Percentiles rank a stretch among this genome's conserved stretches.
Evolutionary conservation across 92 coral and sea anemone genomes (phyloP).

Genomic region (Montipora capitata): DNA sequence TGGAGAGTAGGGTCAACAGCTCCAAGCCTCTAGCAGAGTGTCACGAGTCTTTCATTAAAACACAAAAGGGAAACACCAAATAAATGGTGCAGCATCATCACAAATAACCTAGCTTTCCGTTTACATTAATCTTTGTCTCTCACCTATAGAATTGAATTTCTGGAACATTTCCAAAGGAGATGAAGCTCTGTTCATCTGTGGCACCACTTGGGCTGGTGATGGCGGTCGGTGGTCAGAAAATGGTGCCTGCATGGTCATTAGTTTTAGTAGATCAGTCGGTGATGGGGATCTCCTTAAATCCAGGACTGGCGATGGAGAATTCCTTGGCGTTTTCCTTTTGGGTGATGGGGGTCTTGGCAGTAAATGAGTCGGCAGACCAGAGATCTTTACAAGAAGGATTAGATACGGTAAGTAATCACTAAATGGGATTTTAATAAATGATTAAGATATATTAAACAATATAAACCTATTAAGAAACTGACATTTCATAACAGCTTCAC

Average conservation of each 20-base stretch:
- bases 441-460: too few relatives aligned
- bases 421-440: too few relatives aligned
- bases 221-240: conserved; percentile 75
- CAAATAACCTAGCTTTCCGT: too few relatives aligned
- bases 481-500: too few relatives aligned
- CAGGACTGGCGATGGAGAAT: conserved; percentile 80
- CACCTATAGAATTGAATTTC: conserved; percentile 80
- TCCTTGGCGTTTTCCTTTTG: conserved; percentile 71
- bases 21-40: too few relatives aligned
- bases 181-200: conserved; percentile 84
- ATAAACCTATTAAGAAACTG: too few relatives aligned
- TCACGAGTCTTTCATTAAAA: too few relatives aligned
- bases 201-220: conserved; percentile 94
- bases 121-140: background rate
- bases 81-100: too few relatives aligned
- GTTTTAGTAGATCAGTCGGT: conserved; percentile 88
- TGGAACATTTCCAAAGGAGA: conserved; percentile 82
- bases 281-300: conserved; percentile 83
- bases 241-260: conserved; percentile 83
- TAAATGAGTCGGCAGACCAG: conserved; percentile 91
- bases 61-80: too few relatives aligned
- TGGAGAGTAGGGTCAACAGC: too few relatives aligned
- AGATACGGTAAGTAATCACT: background rate
- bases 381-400: conserved; percentile 68
- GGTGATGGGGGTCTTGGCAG: conserved; percentile 96